A percentile compares a stretch with the other conserved stretches of the same genome.
Conservation (phyloP, 2,797 vertebrate genomes). For the Protonibea diacanthus region DNA sequence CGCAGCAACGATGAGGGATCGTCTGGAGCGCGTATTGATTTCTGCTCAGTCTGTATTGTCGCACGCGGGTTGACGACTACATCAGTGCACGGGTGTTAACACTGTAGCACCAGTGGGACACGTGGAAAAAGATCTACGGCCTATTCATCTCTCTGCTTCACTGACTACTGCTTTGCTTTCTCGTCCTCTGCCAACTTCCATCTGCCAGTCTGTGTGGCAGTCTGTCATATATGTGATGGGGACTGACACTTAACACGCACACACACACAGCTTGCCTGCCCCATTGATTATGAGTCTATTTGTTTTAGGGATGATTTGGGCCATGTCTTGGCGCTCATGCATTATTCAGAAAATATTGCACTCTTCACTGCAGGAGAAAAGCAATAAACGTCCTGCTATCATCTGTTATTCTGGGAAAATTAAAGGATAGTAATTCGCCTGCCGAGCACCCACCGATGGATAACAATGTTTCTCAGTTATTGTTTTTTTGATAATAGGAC, state of each 20-base stretch:
- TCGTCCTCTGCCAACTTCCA: slow-evolving; percentile 22
- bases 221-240: slow-evolving; percentile 13
- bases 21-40: slow-evolving; percentile 59
- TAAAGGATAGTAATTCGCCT: slow-evolving; percentile 45
- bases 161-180: slow-evolving; percentile 36
- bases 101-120: slow-evolving; percentile 39
- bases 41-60: slow-evolving; percentile 49
- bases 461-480: slow-evolving; percentile 36
- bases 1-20: slow-evolving; percentile 38
- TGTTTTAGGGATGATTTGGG: slow-evolving; percentile 60
- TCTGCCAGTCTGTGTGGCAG: slow-evolving; percentile 15
- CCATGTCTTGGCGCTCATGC: slow-evolving; percentile 37
- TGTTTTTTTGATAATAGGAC: slow-evolving; percentile 32
- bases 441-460: slow-evolving; percentile 5
- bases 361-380: slow-evolving; percentile 43
- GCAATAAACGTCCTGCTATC: slow-evolving; percentile 51
- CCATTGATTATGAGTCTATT: slow-evolving; percentile 55
- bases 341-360: slow-evolving; percentile 67
- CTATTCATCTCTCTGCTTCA: slow-evolving; percentile 41
- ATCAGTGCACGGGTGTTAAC: slow-evolving; percentile 43
- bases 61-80: slow-evolving; percentile 42
- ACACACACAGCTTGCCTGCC: slow-evolving; percentile 8
- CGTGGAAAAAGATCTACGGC: slow-evolving; percentile 17
- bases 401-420: slow-evolving; percentile 57
- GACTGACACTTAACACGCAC: neutral